Conservation (phyloP, 2,888 invertebrate genomes). For the Gymnosoma rotundatum region DNA sequence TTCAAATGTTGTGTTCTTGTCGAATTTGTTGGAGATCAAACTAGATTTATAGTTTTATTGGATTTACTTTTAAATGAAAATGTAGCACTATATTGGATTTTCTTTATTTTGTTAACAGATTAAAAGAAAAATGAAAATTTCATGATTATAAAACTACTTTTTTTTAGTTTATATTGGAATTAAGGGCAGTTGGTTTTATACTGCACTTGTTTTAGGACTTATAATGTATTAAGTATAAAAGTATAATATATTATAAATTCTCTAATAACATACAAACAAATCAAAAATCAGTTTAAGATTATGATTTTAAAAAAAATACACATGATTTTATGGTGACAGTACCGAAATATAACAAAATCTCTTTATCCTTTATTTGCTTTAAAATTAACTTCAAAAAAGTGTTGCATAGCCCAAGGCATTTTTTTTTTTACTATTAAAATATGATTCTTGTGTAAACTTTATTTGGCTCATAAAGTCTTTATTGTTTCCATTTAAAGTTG, state of each 20-base stretch:
- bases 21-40: slow-evolving; percentile 40
- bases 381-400: too few relatives aligned
- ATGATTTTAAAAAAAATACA: too few relatives aligned
- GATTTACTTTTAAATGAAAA: slow-evolving; percentile 18
- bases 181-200: neutral
- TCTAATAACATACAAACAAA: too few relatives aligned
- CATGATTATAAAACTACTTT: neutral
- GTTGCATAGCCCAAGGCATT: too few relatives aligned
- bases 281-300: too few relatives aligned
- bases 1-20: slow-evolving; percentile 4
- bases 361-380: too few relatives aligned
- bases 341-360: too few relatives aligned
- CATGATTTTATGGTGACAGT: too few relatives aligned
- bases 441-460: neutral
- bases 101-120: slow-evolving; percentile 17
- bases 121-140: slow-evolving; percentile 3
- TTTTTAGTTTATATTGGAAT: neutral
- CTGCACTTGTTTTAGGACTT: neutral
- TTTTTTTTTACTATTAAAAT: neutral
- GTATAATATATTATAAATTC: too few relatives aligned
- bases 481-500: slow-evolving; percentile 17
- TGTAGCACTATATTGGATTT: neutral
- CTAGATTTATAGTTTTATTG: slow-evolving; percentile 40
- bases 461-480: neutral
- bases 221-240: too few relatives aligned